These are phyloP conservation scores for Orthosia gothica DNA, from an alignment of 2,888 invertebrate genomes.

Conservation along the genomic window DNA sequence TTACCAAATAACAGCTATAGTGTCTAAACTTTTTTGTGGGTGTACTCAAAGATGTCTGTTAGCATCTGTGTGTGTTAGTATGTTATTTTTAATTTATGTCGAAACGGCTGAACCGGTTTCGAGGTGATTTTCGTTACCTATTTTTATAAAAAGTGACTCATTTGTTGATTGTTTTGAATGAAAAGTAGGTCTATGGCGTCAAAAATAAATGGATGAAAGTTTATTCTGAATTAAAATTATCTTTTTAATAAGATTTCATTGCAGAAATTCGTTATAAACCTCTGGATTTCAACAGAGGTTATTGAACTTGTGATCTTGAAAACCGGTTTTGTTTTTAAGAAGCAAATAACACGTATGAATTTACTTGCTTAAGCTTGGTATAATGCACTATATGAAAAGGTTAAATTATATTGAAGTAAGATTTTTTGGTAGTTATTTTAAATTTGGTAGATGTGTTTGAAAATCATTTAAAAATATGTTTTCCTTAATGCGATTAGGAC, in stretches of 20 bases:
- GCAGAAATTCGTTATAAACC: background rate
- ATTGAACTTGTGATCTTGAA: slow-evolving; percentile 20
- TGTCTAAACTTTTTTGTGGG: background rate
- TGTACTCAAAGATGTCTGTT: slow-evolving; percentile 3
- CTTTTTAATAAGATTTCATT: background rate
- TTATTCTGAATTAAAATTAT: background rate
- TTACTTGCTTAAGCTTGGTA: background rate
- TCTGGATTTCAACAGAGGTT: slow-evolving; percentile 10
- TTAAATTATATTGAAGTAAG: background rate
- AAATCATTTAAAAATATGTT: background rate
- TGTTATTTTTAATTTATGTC: slow-evolving; percentile 26
- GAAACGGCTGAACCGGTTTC: slow-evolving; percentile 35
- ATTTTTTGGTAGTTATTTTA: background rate
- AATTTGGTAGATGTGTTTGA: background rate
- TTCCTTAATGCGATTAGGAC: background rate
- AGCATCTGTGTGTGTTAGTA: slow-evolving; percentile 13
- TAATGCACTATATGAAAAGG: background rate
- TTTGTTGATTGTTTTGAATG: slow-evolving; percentile 9
- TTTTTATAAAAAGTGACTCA: slow-evolving; percentile 27
- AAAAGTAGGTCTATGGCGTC: slow-evolving; percentile 22
- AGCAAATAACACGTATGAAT: background rate
- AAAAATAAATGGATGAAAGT: background rate
- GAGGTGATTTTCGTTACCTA: background rate
- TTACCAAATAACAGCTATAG: background rate
- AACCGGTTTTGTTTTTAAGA: slow-evolving; percentile 35